Evolutionary conservation across 2,888 invertebrate genomes (phyloP).

Genomic region (Ophion ellenae): DNA sequence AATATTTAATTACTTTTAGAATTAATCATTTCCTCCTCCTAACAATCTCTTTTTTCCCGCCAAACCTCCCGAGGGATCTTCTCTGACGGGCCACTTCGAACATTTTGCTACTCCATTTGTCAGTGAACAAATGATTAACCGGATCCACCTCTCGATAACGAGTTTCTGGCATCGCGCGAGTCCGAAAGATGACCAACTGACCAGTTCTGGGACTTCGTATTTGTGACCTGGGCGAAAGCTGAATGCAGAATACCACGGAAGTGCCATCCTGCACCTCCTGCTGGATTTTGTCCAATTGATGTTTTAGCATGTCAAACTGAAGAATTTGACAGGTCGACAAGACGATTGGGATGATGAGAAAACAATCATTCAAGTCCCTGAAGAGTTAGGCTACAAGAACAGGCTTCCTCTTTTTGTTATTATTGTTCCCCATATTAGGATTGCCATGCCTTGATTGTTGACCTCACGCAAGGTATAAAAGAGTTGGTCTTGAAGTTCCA

Average conservation of each 20-base stretch:
- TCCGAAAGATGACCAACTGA: background rate
- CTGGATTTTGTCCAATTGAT: background rate
- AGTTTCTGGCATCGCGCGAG: background rate
- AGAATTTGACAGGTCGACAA: no score
- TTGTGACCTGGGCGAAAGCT: background rate
- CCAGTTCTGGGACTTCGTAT: background rate
- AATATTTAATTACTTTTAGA: slow-evolving; percentile 43
- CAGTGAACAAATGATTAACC: slow-evolving; percentile 10
- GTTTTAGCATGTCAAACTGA: background rate
- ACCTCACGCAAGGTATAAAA: no score
- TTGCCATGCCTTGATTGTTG: no score
- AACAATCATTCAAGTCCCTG: no score
- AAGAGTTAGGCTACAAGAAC: no score
- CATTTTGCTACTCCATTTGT: slow-evolving; percentile 1
- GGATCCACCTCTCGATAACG: background rate
- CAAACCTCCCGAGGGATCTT: slow-evolving; percentile 10
- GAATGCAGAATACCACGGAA: background rate
- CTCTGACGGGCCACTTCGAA: background rate
- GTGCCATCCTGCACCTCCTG: background rate
- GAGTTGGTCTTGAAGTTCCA: background rate
- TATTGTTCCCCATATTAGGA: no score
- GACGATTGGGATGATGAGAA: no score
- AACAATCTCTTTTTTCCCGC: slow-evolving; percentile 18
- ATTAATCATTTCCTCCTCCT: slow-evolving; percentile 19
- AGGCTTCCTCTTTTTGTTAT: no score